Evolutionary conservation across 23 tunicate species (phyloP).

Genomic region (Trididemnum clinides): DNA sequence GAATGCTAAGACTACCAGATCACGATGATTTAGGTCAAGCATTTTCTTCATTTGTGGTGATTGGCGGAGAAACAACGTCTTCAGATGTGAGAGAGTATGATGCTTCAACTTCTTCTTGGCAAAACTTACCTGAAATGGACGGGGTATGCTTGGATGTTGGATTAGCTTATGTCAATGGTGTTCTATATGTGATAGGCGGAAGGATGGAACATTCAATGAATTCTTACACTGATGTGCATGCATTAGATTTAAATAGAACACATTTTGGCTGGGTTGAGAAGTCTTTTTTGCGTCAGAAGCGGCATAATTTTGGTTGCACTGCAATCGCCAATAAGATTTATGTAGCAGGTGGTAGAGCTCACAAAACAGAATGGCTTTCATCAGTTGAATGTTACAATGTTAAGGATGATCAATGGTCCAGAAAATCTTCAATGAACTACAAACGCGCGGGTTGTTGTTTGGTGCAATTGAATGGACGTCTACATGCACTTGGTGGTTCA

Average conservation of each 20-base stretch:
- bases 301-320: background rate
- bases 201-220: background rate
- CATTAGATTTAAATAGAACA: background rate
- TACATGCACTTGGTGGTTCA: background rate
- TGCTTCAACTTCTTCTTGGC: background rate
- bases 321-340: background rate
- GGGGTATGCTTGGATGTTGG: too few relatives aligned
- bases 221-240: background rate
- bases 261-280: background rate
- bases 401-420: background rate
- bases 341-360: constrained; percentile 11
- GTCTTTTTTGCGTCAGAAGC: background rate
- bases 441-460: background rate
- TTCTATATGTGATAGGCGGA: background rate
- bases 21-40: too few relatives aligned
- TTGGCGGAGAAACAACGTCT: background rate
- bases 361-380: background rate
- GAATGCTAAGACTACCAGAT: too few relatives aligned
- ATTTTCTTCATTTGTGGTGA: too few relatives aligned
- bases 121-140: background rate
- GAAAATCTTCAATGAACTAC: background rate
- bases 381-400: constrained; percentile 3
- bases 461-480: background rate
- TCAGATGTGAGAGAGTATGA: background rate
- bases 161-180: background rate